These are phyloP conservation scores for Pomatostomus ruficeps DNA, from an alignment of 2,113 vertebrate genomes.

Conservation along the genomic window DNA sequence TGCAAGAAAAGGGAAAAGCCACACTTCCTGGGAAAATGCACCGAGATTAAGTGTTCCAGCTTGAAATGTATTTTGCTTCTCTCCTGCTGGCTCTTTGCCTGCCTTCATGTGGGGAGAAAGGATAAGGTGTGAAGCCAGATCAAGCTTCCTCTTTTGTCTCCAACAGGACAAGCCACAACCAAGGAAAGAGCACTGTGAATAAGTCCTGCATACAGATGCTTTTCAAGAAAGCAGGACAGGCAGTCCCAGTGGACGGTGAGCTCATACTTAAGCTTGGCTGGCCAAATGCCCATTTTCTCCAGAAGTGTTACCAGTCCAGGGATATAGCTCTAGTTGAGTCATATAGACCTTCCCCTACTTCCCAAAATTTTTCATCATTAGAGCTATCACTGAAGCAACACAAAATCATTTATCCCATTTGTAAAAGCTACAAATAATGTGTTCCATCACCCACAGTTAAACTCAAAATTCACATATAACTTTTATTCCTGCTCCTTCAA, in stretches of 20 bases:
- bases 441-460: not conserved
- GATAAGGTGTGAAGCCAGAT: constrained; percentile 60
- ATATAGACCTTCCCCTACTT: not conserved
- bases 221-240: constrained; percentile 26
- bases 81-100: constrained; percentile 55
- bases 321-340: not conserved
- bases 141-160: constrained; percentile 34
- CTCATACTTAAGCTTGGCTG: constrained; percentile 18
- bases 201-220: not conserved
- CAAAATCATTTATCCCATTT: not conserved
- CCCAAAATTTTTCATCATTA: constrained; percentile 19
- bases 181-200: not conserved
- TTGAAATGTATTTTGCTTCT: constrained; percentile 39
- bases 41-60: constrained; percentile 38
- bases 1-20: constrained; percentile 10
- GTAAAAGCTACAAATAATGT: not conserved
- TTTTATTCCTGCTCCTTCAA: not conserved
- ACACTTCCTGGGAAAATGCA: constrained; percentile 10
- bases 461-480: not conserved
- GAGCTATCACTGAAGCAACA: not conserved
- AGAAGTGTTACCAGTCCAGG: constrained; percentile 6
- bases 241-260: constrained; percentile 45
- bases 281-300: constrained; percentile 8
- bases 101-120: constrained; percentile 47
- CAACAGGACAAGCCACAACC: constrained; percentile 19